These are phyloP conservation scores for Opisthocomus hoazin DNA, from an alignment of 2,113 vertebrate species.

Conservation along the genomic window DNA sequence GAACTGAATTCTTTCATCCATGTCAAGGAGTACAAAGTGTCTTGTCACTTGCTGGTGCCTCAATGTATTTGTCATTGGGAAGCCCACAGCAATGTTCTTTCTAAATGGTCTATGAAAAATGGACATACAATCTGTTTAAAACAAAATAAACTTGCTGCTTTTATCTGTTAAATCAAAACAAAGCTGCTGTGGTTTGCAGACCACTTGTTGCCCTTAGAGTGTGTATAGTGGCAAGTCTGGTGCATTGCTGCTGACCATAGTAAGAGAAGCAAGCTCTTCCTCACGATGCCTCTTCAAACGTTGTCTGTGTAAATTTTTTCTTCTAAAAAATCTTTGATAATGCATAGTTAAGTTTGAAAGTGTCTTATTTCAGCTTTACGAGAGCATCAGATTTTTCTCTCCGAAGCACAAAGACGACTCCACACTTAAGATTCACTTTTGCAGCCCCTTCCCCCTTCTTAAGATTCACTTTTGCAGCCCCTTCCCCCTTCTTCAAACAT, in stretches of 20 bases:
- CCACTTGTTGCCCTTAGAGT: background rate
- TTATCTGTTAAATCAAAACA: conserved; percentile 3
- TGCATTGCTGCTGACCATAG: background rate
- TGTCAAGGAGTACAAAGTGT: conserved; percentile 16
- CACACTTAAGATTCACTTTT: background rate
- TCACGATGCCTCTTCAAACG: background rate
- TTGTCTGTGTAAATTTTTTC: background rate
- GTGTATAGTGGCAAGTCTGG: background rate
- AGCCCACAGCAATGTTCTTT: conserved; percentile 5
- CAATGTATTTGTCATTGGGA: conserved; percentile 24
- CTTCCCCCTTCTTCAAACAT: conserved; percentile 25
- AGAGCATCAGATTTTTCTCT: background rate
- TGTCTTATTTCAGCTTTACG: background rate
- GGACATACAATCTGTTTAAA: background rate
- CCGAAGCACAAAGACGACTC: background rate
- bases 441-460: conserved; percentile 20
- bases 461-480: conserved; percentile 11
- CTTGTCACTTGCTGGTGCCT: background rate
- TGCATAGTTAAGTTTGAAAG: background rate
- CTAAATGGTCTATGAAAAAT: conserved; percentile 25
- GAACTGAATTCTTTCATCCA: conserved; percentile 39
- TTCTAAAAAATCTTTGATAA: background rate
- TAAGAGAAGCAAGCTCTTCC: background rate
- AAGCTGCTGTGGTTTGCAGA: background rate
- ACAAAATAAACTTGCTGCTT: conserved; percentile 18